Evolutionary conservation across 2,888 invertebrate species (phyloP).

Genomic region (Callyntrura sp.): DNA sequence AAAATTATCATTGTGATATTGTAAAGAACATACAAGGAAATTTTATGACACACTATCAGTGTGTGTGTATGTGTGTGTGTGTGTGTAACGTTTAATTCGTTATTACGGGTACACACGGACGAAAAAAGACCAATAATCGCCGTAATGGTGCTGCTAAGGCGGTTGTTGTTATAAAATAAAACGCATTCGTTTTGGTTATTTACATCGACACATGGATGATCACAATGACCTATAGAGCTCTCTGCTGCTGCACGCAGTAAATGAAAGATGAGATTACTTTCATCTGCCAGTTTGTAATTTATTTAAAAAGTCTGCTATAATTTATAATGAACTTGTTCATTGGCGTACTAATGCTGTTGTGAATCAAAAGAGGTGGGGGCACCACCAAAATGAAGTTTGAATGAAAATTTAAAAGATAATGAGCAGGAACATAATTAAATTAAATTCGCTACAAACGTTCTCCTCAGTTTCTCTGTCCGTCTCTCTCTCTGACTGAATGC

Average conservation of each 20-base stretch:
- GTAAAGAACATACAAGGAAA: slow-evolving; percentile 56
- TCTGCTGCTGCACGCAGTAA: neutral
- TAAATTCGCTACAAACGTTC: slow-evolving; percentile 1
- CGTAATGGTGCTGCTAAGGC: neutral
- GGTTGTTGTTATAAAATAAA: slow-evolving; percentile 6
- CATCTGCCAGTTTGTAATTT: slow-evolving; percentile 39
- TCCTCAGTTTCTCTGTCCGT: neutral
- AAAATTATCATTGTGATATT: slow-evolving; percentile 6
- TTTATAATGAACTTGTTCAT: slow-evolving; percentile 53
- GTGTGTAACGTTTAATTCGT: slow-evolving; percentile 21
- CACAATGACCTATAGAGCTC: neutral
- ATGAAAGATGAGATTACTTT: neutral
- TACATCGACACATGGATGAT: slow-evolving; percentile 16
- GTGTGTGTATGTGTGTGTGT: too few species aligned
- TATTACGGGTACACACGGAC: slow-evolving; percentile 22
- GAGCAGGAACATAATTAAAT: slow-evolving; percentile 51
- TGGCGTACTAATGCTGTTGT: neutral
- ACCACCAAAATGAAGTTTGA: slow-evolving; percentile 21
- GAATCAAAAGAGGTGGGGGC: slow-evolving; percentile 61
- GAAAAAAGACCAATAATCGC: slow-evolving; percentile 55
- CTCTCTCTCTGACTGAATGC: slow-evolving; percentile 4
- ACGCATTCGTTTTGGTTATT: slow-evolving; percentile 7
- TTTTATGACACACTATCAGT: neutral
- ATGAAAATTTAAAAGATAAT: slow-evolving; percentile 31
- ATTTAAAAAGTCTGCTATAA: neutral